A percentile compares a stretch with the other conserved stretches of the same genome.
Evolutionary conservation across 2,888 invertebrate genomes (phyloP).

Genomic region (Xestoiulus laeticollis): DNA sequence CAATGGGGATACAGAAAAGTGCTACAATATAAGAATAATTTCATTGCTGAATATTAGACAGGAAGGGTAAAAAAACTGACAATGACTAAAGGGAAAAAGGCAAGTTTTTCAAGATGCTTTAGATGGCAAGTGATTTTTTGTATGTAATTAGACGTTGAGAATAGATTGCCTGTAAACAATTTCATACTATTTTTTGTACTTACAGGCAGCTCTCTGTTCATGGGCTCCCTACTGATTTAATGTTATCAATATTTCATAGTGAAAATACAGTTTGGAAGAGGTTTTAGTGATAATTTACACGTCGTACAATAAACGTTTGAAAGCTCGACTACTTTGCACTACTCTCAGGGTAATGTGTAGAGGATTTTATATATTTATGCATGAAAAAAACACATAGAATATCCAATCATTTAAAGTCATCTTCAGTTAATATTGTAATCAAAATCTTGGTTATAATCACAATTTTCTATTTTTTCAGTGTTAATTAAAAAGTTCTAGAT

Average conservation of each 20-base stretch:
- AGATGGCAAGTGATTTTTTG: background rate
- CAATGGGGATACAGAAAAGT: background rate
- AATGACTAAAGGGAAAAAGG: slow-evolving; percentile 2
- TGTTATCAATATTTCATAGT: background rate
- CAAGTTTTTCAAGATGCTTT: background rate
- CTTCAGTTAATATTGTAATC: no score
- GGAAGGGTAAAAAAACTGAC: background rate
- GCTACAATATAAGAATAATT: background rate
- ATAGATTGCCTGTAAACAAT: slow-evolving; percentile 22
- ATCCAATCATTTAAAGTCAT: no score
- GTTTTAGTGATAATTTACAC: no score
- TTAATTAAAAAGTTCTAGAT: no score
- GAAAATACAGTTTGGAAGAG: no score
- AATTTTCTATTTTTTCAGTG: no score
- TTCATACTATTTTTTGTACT: background rate
- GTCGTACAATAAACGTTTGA: no score
- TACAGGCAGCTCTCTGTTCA: background rate
- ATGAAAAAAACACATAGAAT: no score
- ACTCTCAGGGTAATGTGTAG: no score
- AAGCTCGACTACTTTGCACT: no score
- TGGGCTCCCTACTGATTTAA: background rate
- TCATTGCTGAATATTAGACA: slow-evolving; percentile 3
- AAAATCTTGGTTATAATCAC: no score
- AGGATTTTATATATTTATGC: no score
- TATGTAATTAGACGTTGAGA: slow-evolving; percentile 22